These are phyloP conservation scores for Acronicta aceris DNA, from an alignment of 2,888 invertebrate species.

Conservation along the genomic window DNA sequence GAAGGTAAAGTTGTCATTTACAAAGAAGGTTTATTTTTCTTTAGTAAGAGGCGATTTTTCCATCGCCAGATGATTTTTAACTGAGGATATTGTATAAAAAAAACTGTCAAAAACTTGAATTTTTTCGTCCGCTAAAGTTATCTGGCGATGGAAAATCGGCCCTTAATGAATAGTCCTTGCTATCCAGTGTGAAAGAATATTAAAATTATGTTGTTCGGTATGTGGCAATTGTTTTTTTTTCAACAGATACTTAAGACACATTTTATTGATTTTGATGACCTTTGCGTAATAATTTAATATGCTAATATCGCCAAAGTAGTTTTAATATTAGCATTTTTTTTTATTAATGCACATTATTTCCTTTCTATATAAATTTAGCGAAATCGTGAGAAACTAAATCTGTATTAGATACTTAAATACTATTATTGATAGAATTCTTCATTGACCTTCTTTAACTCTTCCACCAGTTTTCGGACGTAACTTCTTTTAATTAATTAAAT, in stretches of 20 bases:
- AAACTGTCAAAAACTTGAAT: no score
- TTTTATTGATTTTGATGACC: conserved; percentile 19
- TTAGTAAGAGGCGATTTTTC: no score
- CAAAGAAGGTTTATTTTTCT: no score
- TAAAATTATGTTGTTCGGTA: no score
- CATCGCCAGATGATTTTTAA: no score
- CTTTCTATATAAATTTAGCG: not conserved
- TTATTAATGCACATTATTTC: not conserved
- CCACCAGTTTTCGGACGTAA: not conserved
- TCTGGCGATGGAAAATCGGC: no score
- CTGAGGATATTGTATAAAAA: no score
- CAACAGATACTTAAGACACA: no score
- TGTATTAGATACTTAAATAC: not conserved
- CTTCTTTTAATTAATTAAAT: conserved; percentile 20
- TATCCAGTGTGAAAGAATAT: no score
- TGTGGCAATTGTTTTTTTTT: no score
- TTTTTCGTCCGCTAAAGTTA: no score
- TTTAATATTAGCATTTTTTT: not conserved
- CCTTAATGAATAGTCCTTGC: conserved; percentile 1
- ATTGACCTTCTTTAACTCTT: not conserved
- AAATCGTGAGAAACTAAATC: not conserved
- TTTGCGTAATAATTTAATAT: conserved; percentile 25
- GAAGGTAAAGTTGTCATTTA: conserved; percentile 7
- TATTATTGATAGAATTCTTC: not conserved
- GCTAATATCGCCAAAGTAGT: conserved; percentile 7